A percentile compares a stretch with the other conserved stretches of the same genome.
Conservation (phyloP, 2,888 invertebrate species). For the Cephus rjabovi region DNA sequence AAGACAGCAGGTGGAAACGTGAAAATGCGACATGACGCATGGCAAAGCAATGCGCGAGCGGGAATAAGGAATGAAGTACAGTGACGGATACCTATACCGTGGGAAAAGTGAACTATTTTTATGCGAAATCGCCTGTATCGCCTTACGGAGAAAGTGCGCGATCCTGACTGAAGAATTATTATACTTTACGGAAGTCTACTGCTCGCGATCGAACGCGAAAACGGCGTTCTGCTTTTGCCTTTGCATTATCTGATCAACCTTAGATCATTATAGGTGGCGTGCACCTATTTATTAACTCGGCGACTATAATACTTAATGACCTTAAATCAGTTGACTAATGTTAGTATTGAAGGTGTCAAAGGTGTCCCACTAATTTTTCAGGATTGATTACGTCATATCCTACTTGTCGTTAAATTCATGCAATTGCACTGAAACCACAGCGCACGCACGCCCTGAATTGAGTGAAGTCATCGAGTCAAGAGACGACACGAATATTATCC, state of each 20-base stretch:
- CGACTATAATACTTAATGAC: too few relatives aligned
- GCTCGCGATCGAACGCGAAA: neutral
- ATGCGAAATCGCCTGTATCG: neutral
- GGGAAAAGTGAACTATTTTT: neutral
- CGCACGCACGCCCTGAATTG: neutral
- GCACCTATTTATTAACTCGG: too few relatives aligned
- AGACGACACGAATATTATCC: neutral
- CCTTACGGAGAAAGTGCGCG: neutral
- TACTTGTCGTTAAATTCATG: conserved; percentile 12
- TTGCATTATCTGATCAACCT: neutral
- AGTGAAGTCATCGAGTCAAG: neutral
- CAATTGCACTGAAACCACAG: conserved; percentile 14
- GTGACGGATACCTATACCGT: neutral
- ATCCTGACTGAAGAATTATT: neutral
- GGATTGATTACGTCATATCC: conserved; percentile 17
- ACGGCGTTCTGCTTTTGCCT: neutral
- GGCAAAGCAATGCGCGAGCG: neutral
- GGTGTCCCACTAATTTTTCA: neutral
- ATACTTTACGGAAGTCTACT: neutral
- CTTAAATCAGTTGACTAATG: neutral
- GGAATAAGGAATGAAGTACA: neutral
- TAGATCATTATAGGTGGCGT: neutral
- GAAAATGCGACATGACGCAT: neutral
- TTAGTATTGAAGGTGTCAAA: neutral
- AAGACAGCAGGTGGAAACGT: neutral